These are phyloP conservation scores for Apostichopus japonicus DNA, from an alignment of 35 echinoderm and acorn worm species.

Conservation along the genomic window DNA sequence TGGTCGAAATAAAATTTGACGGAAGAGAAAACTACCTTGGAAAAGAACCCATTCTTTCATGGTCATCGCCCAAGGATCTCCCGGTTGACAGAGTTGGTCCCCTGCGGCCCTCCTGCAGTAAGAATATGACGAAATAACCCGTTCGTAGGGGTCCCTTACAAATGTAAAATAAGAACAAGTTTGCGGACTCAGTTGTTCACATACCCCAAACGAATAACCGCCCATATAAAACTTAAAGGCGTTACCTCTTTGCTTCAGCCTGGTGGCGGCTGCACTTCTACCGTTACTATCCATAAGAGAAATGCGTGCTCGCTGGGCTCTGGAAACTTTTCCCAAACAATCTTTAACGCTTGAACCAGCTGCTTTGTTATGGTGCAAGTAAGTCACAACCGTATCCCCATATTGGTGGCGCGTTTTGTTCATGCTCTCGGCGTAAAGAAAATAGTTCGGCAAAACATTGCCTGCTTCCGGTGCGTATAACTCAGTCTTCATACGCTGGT, in stretches of 20 bases:
- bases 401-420: conserved; percentile 27
- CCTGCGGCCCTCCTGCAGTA: conserved; percentile 81
- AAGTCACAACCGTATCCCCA: conserved; percentile 33
- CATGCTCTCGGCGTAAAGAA: neutral
- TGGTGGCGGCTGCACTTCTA: conserved; percentile 33
- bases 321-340: conserved; percentile 60
- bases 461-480: neutral
- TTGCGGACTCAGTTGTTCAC: conserved; percentile 60
- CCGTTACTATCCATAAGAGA: conserved; percentile 59
- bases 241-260: conserved; percentile 6
- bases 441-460: conserved; percentile 52
- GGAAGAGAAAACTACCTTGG: conserved; percentile 92
- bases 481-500: conserved; percentile 8
- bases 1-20: conserved; percentile 82
- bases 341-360: conserved; percentile 81
- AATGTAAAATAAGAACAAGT: conserved; percentile 96
- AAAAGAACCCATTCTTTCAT: conserved; percentile 85
- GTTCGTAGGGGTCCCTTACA: conserved; percentile 89
- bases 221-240: conserved; percentile 74
- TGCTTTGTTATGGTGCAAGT: conserved; percentile 96
- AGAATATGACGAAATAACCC: conserved; percentile 79
- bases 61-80: conserved; percentile 68
- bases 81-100: conserved; percentile 85
- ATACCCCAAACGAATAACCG: conserved; percentile 92
- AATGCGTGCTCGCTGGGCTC: conserved; percentile 26